phyloP scores from a whole-genome alignment of 2,113 vertebrate genomes.

The Sturnira hondurensis region DNA sequence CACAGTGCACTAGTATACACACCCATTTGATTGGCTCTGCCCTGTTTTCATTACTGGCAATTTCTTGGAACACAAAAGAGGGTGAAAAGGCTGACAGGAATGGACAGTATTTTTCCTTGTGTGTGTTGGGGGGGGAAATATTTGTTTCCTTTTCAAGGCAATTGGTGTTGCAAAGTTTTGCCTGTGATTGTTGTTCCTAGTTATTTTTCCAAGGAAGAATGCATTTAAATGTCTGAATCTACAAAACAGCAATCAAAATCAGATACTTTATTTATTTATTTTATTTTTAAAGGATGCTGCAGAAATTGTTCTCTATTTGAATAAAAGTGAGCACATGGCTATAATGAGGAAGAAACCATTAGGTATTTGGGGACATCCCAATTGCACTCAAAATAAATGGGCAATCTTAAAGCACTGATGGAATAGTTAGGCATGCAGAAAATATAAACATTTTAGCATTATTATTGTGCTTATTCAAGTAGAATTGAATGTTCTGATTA shows the following conservation, averaged over 20 bases:
- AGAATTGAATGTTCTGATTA: conserved; percentile 50
- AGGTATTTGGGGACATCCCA: conserved; percentile 56
- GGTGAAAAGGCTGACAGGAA: conserved; percentile 78
- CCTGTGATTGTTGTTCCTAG: conserved; percentile 67
- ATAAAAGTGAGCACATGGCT: conserved; percentile 52
- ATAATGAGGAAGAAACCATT: conserved; percentile 63
- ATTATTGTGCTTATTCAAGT: conserved; percentile 12
- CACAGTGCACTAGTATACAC: conserved; percentile 74
- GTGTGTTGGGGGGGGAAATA: conserved; percentile 71
- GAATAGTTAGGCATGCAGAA: conserved; percentile 40
- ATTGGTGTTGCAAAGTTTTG: conserved; percentile 77
- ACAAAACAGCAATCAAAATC: conserved; percentile 70
- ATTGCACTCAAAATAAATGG: conserved; percentile 59
- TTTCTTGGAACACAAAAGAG: conserved; percentile 81
- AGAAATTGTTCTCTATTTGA: conserved; percentile 67
- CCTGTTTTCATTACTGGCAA: conserved; percentile 82
- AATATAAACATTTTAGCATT: conserved; percentile 2
- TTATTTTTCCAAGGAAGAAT: conserved; percentile 56
- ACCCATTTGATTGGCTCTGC: conserved; percentile 80
- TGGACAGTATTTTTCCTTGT: conserved; percentile 77
- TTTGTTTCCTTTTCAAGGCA: conserved; percentile 77
- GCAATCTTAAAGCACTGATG: conserved; percentile 45
- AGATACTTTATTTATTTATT: conserved; percentile 64
- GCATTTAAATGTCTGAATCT: conserved; percentile 66
- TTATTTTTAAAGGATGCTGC: conserved; percentile 63